Conservation (phyloP, 2,113 vertebrate genomes). For the Burhinus bistriatus region DNA sequence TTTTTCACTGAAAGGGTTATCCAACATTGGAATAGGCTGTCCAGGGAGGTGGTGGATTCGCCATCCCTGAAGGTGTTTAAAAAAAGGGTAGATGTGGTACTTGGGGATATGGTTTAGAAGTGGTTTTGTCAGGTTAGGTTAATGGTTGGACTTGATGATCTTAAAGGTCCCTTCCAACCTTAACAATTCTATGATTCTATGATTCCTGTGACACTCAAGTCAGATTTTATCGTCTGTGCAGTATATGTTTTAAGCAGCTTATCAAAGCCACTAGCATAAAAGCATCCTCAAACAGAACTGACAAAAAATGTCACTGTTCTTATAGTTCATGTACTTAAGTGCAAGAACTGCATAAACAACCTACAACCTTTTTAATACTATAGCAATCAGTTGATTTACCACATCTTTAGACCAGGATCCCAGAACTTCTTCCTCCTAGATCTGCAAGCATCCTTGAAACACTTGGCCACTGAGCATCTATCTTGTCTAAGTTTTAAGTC, state of each 20-base stretch:
- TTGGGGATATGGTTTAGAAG: no score
- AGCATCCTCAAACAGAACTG: not conserved
- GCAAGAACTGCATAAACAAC: not conserved
- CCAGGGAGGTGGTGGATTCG: no score
- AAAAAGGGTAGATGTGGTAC: no score
- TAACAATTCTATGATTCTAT: no score
- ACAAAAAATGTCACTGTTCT: not conserved
- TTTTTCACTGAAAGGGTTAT: no score
- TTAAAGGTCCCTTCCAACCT: no score
- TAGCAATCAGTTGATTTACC: accelerated
- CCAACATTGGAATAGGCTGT: no score
- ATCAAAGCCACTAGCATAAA: not conserved
- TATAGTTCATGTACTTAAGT: not conserved
- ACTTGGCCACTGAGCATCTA: not conserved
- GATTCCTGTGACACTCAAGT: not conserved
- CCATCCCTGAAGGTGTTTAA: no score
- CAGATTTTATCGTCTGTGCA: not conserved
- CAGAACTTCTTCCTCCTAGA: not conserved
- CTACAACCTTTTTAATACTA: not conserved
- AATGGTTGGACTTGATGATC: no score
- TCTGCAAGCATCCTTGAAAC: not conserved
- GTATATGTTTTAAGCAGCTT: not conserved
- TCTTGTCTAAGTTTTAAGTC: not conserved
- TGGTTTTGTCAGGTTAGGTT: no score
- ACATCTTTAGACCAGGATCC: not conserved